A percentile compares a stretch with the other conserved stretches of the same genome.
Conservation (phyloP, 2,113 vertebrate species). For the Paradisaea rubra region DNA sequence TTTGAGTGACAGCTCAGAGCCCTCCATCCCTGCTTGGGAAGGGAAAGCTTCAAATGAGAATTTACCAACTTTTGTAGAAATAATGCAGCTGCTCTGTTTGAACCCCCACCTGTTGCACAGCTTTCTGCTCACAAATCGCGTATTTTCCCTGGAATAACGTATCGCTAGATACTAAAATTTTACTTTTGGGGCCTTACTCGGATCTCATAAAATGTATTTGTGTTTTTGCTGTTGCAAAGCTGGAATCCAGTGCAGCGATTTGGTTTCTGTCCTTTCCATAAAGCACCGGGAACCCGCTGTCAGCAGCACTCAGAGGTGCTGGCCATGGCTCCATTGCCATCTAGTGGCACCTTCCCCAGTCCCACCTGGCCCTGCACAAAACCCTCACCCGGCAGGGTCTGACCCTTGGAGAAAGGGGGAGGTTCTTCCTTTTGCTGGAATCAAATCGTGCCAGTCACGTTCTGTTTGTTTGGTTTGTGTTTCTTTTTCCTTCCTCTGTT, state of each 20-base stretch:
- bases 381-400: not conserved
- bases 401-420: rapidly evolving
- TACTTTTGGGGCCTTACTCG: not conserved
- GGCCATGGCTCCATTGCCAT: constrained; percentile 14
- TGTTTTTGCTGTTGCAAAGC: not conserved
- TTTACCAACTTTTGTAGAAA: not conserved
- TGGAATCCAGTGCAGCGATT: rapidly evolving
- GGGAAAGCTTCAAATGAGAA: not conserved
- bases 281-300: rapidly evolving
- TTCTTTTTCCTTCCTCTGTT: not conserved
- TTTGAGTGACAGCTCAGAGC: not conserved
- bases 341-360: not conserved
- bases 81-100: not conserved
- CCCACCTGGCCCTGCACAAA: not conserved
- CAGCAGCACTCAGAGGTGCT: rapidly evolving
- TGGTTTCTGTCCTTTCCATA: rapidly evolving
- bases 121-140: rapidly evolving
- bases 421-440: not conserved
- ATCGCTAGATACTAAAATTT: not conserved
- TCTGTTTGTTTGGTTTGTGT: rapidly evolving
- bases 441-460: rapidly evolving
- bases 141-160: rapidly evolving
- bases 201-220: rapidly evolving
- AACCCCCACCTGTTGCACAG: not conserved
- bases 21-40: not conserved